A percentile compares a stretch with the other conserved stretches of the same genome.
These are phyloP conservation scores for Drosophila dunni DNA, from an alignment of 1,140 invertebrate species.

Conservation along the genomic window DNA sequence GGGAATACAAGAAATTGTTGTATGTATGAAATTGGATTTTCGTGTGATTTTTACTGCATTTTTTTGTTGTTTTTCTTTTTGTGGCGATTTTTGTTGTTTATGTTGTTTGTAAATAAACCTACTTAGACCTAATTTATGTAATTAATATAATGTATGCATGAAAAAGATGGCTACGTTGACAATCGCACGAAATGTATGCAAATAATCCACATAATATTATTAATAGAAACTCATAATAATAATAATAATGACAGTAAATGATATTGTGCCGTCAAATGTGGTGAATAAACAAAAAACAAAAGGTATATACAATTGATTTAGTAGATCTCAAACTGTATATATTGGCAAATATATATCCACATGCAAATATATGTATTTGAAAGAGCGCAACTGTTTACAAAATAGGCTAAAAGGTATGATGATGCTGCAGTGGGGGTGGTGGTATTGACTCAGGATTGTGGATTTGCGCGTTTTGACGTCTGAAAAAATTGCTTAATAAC, in stretches of 20 bases:
- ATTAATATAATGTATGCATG: constrained; percentile 61
- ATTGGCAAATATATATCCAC: constrained; percentile 24
- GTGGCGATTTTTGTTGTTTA: constrained; percentile 37
- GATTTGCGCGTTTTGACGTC: constrained; percentile 59
- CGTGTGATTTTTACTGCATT: constrained; percentile 3
- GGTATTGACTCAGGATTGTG: constrained; percentile 43
- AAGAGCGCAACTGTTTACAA: constrained; percentile 15
- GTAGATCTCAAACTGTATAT: constrained; percentile 28
- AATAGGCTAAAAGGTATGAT: constrained; percentile 31
- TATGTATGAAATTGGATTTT: constrained; percentile 42
- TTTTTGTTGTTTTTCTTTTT: constrained; percentile 45
- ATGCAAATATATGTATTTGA: constrained; percentile 38
- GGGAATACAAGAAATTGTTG: constrained; percentile 48
- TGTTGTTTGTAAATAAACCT: constrained; percentile 69
- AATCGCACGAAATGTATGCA: constrained; percentile 53
- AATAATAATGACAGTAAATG: constrained; percentile 24
- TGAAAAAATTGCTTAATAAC: constrained; percentile 76
- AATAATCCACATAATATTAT: constrained; percentile 50
- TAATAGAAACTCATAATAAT: constrained; percentile 36
- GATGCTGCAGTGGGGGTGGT: constrained; percentile 49
- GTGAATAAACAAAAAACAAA: constrained; percentile 54
- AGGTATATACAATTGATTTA: constrained; percentile 67
- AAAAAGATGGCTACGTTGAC: constrained; percentile 72
- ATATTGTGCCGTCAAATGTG: constrained; percentile 38
- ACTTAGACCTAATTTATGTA: constrained; percentile 73